Base-by-base conservation (phyloP, 2,888 invertebrate species). In the Drosophila lutescens region DNA sequence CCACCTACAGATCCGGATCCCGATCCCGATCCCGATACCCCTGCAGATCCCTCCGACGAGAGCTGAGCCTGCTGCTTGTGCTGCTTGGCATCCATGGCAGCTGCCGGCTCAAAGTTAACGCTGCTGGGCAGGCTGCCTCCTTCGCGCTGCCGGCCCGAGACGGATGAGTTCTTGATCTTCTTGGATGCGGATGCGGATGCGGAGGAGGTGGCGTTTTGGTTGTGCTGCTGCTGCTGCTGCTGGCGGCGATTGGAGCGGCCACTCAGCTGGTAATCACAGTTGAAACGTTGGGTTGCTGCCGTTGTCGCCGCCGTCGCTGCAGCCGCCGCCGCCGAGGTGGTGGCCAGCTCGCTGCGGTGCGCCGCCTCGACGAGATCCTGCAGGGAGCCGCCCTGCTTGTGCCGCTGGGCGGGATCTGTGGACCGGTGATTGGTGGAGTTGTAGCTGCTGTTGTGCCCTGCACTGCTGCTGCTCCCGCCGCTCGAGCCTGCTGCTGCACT, bases 71-170 rank as follows among this genome's bases (percentile, higher is more conserved):
- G 49, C 4, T 76, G 74, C 63, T 82, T 85, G 2, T 49, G 41
- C 17, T 72, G 54, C 47, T 84, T 87, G 41, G 53, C 49, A 56
- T 83, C 79, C 88, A 86, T 88, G 32, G 41, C 65, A 43, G 54
- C 10, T 7, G 56, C 7, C 9, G 56, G 9, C 38, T 79, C 82
- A 20, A 79, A 62, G 59, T 81, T 82, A 12, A 94, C 94, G 91
- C 94, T 94, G 65, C 93, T 93, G 2, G 94, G 94, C 77, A 94
- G 88, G 53, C 94, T 94, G 46, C 95, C 95, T 68, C 95, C 95
- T 91, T 95, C 95, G 41, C 94, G 93, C 89, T 95, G 95, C 47
- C 92, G 80, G 85, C 93, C 92, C 78, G 92, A 92, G 65, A 92
- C 91, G 77, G 54, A 58, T n/a, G 67, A 58, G 43, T 66, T 69